phyloP scores from a whole-genome alignment of 92 coral and sea anemone species.

The Paragorgia papillata region DNA sequence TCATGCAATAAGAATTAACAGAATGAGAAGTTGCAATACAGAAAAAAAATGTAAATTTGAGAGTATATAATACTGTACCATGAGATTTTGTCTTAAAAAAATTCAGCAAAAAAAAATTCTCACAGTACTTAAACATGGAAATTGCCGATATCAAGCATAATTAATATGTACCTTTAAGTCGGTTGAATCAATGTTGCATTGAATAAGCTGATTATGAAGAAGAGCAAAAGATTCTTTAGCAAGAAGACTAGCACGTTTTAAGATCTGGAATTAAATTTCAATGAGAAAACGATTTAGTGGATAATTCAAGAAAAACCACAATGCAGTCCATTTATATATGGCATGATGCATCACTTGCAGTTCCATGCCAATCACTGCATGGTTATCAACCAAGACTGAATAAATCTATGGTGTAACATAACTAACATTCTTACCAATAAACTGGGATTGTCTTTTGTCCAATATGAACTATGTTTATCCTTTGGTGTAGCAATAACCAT shows the following conservation, averaged over 20 bases:
- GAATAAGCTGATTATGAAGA: constrained; percentile 58
- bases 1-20: too few relatives aligned
- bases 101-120: constrained; percentile 6
- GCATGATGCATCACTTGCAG: too few relatives aligned
- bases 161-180: constrained; percentile 75
- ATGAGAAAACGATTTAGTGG: neutral
- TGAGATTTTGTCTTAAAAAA: constrained; percentile 18
- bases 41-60: neutral
- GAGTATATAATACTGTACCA: constrained; percentile 4
- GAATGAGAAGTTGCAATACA: neutral
- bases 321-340: neutral
- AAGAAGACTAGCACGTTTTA: constrained; percentile 62
- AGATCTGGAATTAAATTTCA: constrained; percentile 52
- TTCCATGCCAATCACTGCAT: too few relatives aligned
- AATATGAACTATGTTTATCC: constrained; percentile 73
- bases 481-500: constrained; percentile 83
- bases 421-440: constrained; percentile 56
- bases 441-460: constrained; percentile 86
- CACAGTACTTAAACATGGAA: neutral
- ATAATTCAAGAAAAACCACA: neutral
- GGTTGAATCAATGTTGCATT: constrained; percentile 36
- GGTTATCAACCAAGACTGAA: too few relatives aligned
- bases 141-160: too few relatives aligned
- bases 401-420: too few relatives aligned
- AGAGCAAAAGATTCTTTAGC: constrained; percentile 73